Base-by-base conservation (phyloP, 2,888 invertebrate species). In the Ornithoptera alexandrae region DNA sequence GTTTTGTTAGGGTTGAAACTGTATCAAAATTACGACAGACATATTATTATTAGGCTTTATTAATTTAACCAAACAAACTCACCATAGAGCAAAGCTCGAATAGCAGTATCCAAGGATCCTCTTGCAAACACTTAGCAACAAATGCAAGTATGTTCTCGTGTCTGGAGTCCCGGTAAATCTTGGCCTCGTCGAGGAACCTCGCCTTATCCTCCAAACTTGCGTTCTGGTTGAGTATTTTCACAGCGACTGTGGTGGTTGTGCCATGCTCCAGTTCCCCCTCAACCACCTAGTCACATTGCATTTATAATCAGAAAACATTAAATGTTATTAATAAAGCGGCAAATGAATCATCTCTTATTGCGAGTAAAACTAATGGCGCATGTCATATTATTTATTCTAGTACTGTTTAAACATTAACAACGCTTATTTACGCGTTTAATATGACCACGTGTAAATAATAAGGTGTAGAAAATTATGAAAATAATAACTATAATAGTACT, bases 211-310 rank as follows among this genome's bases (percentile, higher is more conserved):
- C 93, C n/a, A 94, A 90, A 18, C 94, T 94, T 18, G 97, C 96
- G 80, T 96, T 96, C 78, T 96, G 96, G 73, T 96, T 95, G 58
- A 97, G 92, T 72, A 97, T 96, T 83, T 96, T 95, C 7, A 97
- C 97, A n/a, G 96, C 94, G n/a, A 96, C 96, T 39, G 94, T 93
- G 46, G 81, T 78, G 10, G 81, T 81, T 15, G 79, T 78, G 59
- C 83, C 79, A 76, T 85, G 77, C 74, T 79, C 79, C 2, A 96
- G 94, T 79, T 96, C 95, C 10, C 97, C 96, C 86, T 96, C 96
- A 6, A 97, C 95, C 20, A 97, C 96, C 95, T 96, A 78, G 20
- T n/a, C 24, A 58, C 36, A 42, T 15, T 50, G 18, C 50, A 50
- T 17, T 50, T 15, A 60, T 36, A 60, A 60, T n/a, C 36, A 36